These are phyloP conservation scores for Hyperopisus bebe DNA, from an alignment of 2,113 vertebrate species.

Conservation along the genomic window DNA sequence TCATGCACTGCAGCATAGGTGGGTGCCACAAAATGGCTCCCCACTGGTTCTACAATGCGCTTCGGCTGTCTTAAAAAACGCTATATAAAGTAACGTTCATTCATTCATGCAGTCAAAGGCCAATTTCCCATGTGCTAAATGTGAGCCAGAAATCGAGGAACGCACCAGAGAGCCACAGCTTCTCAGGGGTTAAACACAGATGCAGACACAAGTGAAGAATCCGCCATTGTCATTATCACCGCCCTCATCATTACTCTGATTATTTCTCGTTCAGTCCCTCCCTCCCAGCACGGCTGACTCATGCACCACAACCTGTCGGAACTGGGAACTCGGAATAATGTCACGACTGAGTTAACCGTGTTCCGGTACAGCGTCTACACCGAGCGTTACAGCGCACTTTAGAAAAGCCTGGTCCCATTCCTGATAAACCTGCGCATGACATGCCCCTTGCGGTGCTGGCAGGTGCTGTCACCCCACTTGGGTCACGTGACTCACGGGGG, in stretches of 20 bases:
- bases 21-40: neutral
- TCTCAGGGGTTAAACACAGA: neutral
- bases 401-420: neutral
- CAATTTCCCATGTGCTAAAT: neutral
- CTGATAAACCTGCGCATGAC: neutral
- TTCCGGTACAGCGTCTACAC: neutral
- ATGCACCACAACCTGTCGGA: neutral
- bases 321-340: no score
- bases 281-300: neutral
- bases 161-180: neutral
- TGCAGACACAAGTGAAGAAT: neutral
- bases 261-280: neutral
- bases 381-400: neutral
- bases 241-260: neutral
- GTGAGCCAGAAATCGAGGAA: neutral
- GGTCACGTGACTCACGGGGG: neutral
- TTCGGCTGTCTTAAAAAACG: neutral
- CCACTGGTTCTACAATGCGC: neutral
- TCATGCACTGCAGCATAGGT: neutral
- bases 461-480: neutral
- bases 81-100: neutral
- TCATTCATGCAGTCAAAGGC: neutral
- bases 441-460: neutral
- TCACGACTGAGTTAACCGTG: no score
- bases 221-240: neutral